Percentiles rank a stretch among this genome's conserved stretches.
Conservation (phyloP, 2,113 vertebrate genomes). For the Cnemophilus loriae region DNA sequence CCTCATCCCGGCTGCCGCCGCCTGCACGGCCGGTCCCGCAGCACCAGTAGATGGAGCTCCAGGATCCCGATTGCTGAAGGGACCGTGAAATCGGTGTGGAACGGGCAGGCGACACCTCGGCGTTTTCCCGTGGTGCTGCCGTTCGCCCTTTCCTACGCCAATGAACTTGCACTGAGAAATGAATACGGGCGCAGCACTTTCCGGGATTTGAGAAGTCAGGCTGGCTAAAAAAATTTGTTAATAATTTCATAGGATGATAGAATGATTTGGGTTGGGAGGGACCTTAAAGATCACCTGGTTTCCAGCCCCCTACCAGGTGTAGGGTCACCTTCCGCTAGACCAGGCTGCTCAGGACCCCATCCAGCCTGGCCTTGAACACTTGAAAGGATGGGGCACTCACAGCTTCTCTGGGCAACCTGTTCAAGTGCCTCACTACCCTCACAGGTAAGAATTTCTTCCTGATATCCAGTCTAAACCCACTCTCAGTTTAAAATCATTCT, state of each 20-base stretch:
- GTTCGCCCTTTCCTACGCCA: neutral
- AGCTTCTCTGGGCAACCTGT: neutral
- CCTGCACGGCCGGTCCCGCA: neutral
- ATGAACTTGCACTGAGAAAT: neutral
- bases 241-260: neutral
- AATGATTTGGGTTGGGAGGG: neutral
- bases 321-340: neutral
- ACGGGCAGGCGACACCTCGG: neutral
- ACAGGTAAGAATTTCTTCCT: neutral
- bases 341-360: neutral
- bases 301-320: neutral
- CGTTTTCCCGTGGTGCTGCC: fast-evolving
- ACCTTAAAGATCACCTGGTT: neutral
- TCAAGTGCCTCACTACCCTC: too few species aligned
- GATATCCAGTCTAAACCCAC: neutral
- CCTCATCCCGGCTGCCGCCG: neutral
- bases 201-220: neutral
- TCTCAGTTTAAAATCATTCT: neutral
- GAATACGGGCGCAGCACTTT: too few species aligned
- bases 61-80: neutral
- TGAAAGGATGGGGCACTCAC: fast-evolving
- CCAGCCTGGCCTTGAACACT: neutral
- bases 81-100: fast-evolving
- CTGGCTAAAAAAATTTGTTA: neutral
- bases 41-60: slow-evolving; percentile 31